Conservation (phyloP, 2,888 invertebrate genomes). For the Oscheius sp. region DNA sequence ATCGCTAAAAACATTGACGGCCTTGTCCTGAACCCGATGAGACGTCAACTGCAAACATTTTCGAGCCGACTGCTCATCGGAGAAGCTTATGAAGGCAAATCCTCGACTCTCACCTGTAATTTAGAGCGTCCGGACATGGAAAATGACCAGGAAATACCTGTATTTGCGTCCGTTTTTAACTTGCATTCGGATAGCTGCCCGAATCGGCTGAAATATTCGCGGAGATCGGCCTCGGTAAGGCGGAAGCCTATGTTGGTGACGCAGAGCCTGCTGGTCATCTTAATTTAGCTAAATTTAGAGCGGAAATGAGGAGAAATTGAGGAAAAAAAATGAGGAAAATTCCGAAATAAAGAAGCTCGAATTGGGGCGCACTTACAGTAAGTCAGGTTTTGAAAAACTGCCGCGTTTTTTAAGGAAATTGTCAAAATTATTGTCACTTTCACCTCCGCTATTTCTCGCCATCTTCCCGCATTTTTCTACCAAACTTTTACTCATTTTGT, state of each 20-base stretch:
- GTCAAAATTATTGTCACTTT: too few relatives aligned
- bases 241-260: conserved; percentile 31
- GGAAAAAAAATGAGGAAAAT: background rate
- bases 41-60: conserved; percentile 21
- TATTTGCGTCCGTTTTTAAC: conserved; percentile 3
- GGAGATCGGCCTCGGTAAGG: conserved; percentile 17
- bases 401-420: too few relatives aligned
- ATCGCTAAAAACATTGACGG: conserved; percentile 22
- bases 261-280: conserved; percentile 23
- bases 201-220: conserved; percentile 21
- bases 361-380: background rate
- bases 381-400: too few relatives aligned
- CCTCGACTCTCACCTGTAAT: conserved; percentile 21
- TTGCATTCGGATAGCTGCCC: conserved; percentile 28
- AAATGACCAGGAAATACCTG: background rate
- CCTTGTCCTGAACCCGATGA: conserved; percentile 26
- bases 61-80: background rate
- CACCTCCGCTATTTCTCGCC: too few relatives aligned
- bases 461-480: too few relatives aligned
- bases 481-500: too few relatives aligned
- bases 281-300: background rate
- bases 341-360: background rate
- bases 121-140: too few relatives aligned
- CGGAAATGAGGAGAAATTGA: background rate
- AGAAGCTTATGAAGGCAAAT: conserved; percentile 35